Percentiles rank a stretch among this genome's conserved stretches.
phyloP scores from a whole-genome alignment of 1,140 invertebrate genomes.

The Drosophila fuyamai region DNA sequence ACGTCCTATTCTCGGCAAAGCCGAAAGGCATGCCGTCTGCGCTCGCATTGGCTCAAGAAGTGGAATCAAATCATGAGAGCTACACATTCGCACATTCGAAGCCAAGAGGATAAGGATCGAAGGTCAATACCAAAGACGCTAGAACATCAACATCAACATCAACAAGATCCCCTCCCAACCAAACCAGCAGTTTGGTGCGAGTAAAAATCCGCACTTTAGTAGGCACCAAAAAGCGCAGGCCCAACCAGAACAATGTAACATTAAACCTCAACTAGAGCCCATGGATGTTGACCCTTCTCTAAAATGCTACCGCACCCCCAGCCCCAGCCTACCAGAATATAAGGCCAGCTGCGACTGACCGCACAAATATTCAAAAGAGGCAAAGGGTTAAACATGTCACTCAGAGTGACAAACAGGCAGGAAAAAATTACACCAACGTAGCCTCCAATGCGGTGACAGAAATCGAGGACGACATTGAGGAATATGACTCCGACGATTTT shows the following conservation, averaged over 20 bases:
- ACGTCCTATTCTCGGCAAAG: conserved; percentile 1
- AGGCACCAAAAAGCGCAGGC: conserved; percentile 2
- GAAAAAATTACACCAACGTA: background rate
- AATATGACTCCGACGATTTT: conserved; percentile 30
- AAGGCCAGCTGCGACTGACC: background rate
- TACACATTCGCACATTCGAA: conserved; percentile 19
- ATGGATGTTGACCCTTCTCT: conserved; percentile 23
- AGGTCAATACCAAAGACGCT: conserved; percentile 11
- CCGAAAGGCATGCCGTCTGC: conserved; percentile 7
- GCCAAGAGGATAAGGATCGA: conserved; percentile 12
- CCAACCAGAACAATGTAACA: background rate
- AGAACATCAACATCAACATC: conserved; percentile 20
- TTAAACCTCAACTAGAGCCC: conserved; percentile 1
- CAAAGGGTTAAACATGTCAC: conserved; percentile 1
- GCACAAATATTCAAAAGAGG: background rate
- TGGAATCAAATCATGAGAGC: conserved; percentile 11
- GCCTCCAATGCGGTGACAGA: background rate
- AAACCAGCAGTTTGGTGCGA: conserved; percentile 4
- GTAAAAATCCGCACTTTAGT: conserved; percentile 24
- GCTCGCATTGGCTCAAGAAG: conserved; percentile 14
- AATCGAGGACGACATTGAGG: conserved; percentile 11
- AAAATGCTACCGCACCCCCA: background rate
- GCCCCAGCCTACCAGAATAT: background rate
- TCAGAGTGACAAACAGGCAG: background rate
- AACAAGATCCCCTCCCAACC: conserved; percentile 1